These are phyloP conservation scores for Oriolus oriolus DNA, from an alignment of 2,113 vertebrate genomes.

Conservation along the genomic window DNA sequence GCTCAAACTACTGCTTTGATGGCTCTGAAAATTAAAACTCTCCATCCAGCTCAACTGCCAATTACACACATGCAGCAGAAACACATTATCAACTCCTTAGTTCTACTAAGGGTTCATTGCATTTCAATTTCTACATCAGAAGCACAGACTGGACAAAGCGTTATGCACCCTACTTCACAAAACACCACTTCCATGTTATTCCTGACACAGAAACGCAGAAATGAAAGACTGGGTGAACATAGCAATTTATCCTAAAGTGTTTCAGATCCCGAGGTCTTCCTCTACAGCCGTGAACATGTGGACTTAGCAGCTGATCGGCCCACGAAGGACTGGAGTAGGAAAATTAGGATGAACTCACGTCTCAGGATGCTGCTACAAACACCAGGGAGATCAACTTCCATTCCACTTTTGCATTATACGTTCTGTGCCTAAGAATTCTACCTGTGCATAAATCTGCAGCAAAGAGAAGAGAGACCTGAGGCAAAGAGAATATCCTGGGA, in stretches of 20 bases:
- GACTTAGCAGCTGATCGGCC: not conserved
- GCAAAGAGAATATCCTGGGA: not conserved
- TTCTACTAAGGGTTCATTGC: not conserved
- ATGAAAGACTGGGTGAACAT: not conserved
- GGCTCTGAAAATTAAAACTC: not conserved
- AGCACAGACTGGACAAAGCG: not conserved
- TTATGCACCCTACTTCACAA: not conserved
- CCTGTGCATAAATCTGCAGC: not conserved
- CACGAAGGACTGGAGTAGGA: not conserved
- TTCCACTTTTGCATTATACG: not conserved
- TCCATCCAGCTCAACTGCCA: not conserved
- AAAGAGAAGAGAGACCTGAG: not conserved
- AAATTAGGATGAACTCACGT: accelerated
- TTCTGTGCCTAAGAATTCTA: not conserved
- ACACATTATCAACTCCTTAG: not conserved
- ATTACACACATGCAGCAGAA: not conserved
- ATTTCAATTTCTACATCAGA: not conserved
- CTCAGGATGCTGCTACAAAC: not conserved
- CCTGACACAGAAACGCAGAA: not conserved
- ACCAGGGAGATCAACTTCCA: not conserved
- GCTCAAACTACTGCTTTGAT: not conserved
- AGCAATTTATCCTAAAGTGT: not conserved
- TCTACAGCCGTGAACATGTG: accelerated
- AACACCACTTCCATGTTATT: not conserved
- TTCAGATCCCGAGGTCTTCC: not conserved